Evolutionary conservation across 2,113 vertebrate genomes (phyloP).

Genomic region (Xenopus laevis): DNA sequence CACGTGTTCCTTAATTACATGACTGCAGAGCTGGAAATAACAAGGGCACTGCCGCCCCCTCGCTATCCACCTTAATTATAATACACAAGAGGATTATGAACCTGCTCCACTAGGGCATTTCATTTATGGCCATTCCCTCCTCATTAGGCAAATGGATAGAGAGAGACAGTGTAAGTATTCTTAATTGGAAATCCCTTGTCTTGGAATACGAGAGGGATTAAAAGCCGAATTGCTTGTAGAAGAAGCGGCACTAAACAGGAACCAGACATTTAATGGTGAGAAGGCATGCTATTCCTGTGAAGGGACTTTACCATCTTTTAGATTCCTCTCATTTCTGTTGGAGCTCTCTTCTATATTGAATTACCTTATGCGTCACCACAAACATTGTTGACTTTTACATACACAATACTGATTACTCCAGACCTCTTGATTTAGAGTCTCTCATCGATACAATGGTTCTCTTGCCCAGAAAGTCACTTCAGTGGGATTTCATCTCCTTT

Average conservation of each 20-base stretch:
- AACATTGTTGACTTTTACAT: too few species aligned
- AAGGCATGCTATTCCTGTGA: background rate
- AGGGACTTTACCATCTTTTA: background rate
- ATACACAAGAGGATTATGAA: conserved; percentile 49
- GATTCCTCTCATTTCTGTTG: too few species aligned
- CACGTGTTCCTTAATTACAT: conserved; percentile 51
- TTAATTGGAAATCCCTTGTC: conserved; percentile 52
- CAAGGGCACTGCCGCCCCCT: conserved; percentile 17
- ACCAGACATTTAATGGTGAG: background rate
- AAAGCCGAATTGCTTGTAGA: conserved; percentile 29
- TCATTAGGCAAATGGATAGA: conserved; percentile 51
- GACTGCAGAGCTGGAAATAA: conserved; percentile 43
- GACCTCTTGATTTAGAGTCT: too few species aligned
- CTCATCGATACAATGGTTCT: too few species aligned
- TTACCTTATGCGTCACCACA: too few species aligned
- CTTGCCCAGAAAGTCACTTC: too few species aligned
- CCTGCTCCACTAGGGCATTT: conserved; percentile 48
- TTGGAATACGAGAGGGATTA: conserved; percentile 47
- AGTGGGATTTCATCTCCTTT: too few species aligned
- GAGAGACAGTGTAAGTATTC: conserved; percentile 40
- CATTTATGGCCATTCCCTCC: conserved; percentile 47
- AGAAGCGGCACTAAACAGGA: conserved; percentile 10
- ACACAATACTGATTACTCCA: too few species aligned
- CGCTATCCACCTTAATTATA: conserved; percentile 46
- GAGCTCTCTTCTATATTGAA: too few species aligned